Evolutionary conservation across 2,888 invertebrate species (phyloP), one percentile per base, ranked within the genome.

Genomic region (Gasteruption jaculator): DNA sequence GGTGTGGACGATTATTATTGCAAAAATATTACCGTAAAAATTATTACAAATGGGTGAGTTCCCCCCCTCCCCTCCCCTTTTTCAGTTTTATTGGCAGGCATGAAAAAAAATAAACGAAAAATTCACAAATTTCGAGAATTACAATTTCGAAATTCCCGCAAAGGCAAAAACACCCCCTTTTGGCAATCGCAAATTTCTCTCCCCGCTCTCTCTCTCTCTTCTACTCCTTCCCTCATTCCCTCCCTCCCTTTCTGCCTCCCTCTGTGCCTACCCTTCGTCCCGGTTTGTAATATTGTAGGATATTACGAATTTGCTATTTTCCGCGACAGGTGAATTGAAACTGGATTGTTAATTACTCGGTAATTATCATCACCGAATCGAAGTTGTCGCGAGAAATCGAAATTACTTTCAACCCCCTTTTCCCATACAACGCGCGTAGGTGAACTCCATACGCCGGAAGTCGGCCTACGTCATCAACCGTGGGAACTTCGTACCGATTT

Each of bases 251-350:
- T 10, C 18, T 22, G 34, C 35, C 33, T 21, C 41, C 20, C 43
- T 12, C 42, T n/a, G n/a, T n/a, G 8, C 7, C 4, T 11, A 7
- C 15, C 32, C 32, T 3, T 3, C n/a, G 4, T 27, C n/a, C n/a
- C n/a, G n/a, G n/a, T n/a, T n/a, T 50, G 65, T 68, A 65, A 69
- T 70, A 68, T 68, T 68, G 66, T 70, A 70, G 70, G 70, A 70
- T 70, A 70, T 70, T 69, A 70, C 70, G 63, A 70, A 70, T 70
- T 68, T 68, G 68, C 70, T 65, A 69, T 70, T 70, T 70, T 68
- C 68, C 66, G 64, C 60, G 60, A 53, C 52, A 52, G 52, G 54
- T 54, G 61, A 66, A 68, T 71, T 65, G 70, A 67, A 70, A 68
- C 65, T 66, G 63, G 66, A 71, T 69, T 69, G 68, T 67, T 70